Conservation (phyloP, 2,113 vertebrate genomes). For the Progne subis region DNA sequence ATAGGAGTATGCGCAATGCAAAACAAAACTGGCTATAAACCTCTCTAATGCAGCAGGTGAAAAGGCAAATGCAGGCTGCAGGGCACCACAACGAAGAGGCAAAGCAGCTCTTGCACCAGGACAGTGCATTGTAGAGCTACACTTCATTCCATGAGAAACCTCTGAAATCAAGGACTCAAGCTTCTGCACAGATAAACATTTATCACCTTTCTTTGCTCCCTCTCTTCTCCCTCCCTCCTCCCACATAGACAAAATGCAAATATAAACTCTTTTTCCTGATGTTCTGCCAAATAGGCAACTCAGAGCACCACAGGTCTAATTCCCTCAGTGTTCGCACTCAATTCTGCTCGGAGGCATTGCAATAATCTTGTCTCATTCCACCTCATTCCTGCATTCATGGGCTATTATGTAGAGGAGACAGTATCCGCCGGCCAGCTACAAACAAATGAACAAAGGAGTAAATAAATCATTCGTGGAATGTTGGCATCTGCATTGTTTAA, state of each 20-base stretch:
- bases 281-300: not conserved
- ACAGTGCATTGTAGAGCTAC: not conserved
- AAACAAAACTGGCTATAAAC: not conserved
- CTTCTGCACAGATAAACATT: not conserved
- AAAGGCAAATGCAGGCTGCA: not conserved
- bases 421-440: not conserved
- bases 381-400: not conserved
- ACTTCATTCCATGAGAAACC: not conserved
- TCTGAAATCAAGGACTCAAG: not conserved
- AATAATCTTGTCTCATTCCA: not conserved
- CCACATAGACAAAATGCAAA: not conserved
- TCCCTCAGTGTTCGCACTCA: not conserved
- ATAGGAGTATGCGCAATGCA: not conserved
- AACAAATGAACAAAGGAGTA: slow-evolving; percentile 20
- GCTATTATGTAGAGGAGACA: not conserved
- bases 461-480: not conserved
- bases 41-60: not conserved
- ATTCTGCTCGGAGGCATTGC: not conserved
- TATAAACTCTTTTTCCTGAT: not conserved
- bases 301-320: not conserved
- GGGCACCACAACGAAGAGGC: not conserved
- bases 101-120: not conserved
- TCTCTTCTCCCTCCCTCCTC: not conserved
- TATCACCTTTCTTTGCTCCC: not conserved
- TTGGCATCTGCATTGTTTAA: not conserved